Percentiles rank a stretch among this genome's conserved stretches.
Evolutionary conservation across 2,113 vertebrate genomes (phyloP).

Genomic region (Cryptomyrus ogoouensis): DNA sequence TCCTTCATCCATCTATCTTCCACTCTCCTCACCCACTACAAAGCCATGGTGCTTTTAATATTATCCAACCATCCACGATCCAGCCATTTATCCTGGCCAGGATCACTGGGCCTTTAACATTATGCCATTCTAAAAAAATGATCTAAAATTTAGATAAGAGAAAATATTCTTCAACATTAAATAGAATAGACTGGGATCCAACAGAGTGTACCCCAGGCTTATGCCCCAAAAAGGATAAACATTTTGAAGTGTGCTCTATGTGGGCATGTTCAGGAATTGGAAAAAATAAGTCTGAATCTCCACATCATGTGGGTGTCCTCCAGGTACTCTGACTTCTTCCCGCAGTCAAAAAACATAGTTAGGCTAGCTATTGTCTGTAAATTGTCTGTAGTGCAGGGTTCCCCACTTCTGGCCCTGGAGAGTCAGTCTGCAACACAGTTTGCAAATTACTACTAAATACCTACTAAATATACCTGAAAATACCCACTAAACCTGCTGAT

Average conservation of each 20-base stretch:
- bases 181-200: not conserved
- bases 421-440: not conserved
- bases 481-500: not conserved
- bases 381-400: not conserved
- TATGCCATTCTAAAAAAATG: not conserved
- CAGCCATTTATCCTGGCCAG: not conserved
- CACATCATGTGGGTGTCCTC: not conserved
- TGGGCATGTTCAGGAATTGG: not conserved
- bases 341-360: not conserved
- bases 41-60: not conserved
- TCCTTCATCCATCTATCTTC: not conserved
- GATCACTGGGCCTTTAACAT: not conserved
- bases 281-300: not conserved
- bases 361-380: not conserved
- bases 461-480: too few species aligned
- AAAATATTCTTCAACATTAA: not conserved
- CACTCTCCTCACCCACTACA: not conserved
- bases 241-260: not conserved
- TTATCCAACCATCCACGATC: not conserved
- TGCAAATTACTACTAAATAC: too few species aligned
- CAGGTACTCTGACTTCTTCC: not conserved
- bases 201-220: not conserved
- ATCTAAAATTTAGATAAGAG: not conserved
- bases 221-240: not conserved
- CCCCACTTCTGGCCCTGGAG: not conserved